Conservation (phyloP, 2,113 vertebrate genomes). For the Xiphophorus maculatus region DNA sequence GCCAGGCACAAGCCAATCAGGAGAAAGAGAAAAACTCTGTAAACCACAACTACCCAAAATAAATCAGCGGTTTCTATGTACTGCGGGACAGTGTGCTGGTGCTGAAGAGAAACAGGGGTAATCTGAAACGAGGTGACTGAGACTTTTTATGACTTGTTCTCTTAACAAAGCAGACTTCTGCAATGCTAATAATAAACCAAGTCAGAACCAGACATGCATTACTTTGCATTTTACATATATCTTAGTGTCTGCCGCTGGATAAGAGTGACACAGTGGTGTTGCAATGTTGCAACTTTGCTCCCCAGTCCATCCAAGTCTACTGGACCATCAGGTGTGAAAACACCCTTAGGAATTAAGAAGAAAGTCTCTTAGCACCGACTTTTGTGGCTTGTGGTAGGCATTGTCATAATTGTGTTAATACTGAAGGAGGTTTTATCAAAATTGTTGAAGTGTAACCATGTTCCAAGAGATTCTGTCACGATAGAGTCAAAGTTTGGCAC, state of each 20-base stretch:
- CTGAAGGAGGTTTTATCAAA: too few species aligned
- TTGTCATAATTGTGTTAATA: too few species aligned
- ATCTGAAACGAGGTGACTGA: conserved; percentile 58
- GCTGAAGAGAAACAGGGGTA: conserved; percentile 39
- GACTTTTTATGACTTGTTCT: conserved; percentile 46
- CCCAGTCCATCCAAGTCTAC: too few species aligned
- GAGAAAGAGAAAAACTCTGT: conserved; percentile 13
- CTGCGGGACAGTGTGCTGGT: conserved; percentile 47
- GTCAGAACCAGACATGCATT: not conserved
- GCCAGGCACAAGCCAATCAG: conserved; percentile 39
- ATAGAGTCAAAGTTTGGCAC: too few species aligned
- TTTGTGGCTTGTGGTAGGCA: too few species aligned
- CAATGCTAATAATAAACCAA: conserved; percentile 1
- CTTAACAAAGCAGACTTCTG: conserved; percentile 29
- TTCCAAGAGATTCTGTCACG: too few species aligned
- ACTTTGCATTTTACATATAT: not conserved
- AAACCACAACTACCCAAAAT: conserved; percentile 16
- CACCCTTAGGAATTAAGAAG: too few species aligned
- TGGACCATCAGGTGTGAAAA: too few species aligned
- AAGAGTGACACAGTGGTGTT: not conserved
- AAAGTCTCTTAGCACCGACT: too few species aligned
- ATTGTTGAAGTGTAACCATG: too few species aligned
- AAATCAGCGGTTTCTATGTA: conserved; percentile 37
- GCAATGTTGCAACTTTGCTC: too few species aligned
- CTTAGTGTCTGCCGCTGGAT: conserved; percentile 11